phyloP scores from a whole-genome alignment of 2,888 invertebrate genomes.

The Dysmachus trigonus region DNA sequence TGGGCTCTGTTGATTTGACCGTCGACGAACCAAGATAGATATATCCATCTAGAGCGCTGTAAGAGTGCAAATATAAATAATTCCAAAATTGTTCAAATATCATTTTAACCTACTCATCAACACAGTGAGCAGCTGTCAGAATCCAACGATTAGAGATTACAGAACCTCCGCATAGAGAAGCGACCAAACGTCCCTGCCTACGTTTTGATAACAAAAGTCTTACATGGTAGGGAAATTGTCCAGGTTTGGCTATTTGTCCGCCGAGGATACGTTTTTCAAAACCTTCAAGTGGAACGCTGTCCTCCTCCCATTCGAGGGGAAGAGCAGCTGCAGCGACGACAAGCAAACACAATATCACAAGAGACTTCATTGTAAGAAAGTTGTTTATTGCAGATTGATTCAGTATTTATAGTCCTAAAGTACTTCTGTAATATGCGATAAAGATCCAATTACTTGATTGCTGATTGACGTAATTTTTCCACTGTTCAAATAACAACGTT shows the following conservation, averaged over 20 bases:
- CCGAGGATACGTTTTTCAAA: slow-evolving; percentile 41
- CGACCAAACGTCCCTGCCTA: background rate
- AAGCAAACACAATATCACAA: background rate
- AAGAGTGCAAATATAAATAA: background rate
- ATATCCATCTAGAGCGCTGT: background rate
- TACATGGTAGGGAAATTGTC: slow-evolving; percentile 48
- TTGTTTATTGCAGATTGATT: background rate
- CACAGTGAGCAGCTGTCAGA: slow-evolving; percentile 43
- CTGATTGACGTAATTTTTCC: background rate
- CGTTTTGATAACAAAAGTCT: background rate
- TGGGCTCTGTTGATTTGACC: background rate
- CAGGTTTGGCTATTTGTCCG: slow-evolving; percentile 44
- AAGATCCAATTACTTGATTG: background rate
- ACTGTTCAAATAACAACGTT: background rate
- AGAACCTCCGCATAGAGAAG: slow-evolving; percentile 38
- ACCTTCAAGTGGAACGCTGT: background rate
- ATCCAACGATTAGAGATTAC: slow-evolving; percentile 16
- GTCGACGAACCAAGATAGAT: slow-evolving; percentile 27
- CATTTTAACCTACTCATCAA: background rate
- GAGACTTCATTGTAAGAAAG: background rate
- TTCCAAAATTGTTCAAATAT: background rate
- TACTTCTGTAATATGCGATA: background rate
- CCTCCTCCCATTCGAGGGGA: background rate
- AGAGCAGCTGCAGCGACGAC: background rate
- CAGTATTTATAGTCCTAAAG: background rate